Percentiles rank a stretch among this genome's conserved stretches.
These are phyloP conservation scores for Vireo griseus DNA, from an alignment of 2,797 vertebrate genomes.

Conservation along the genomic window DNA sequence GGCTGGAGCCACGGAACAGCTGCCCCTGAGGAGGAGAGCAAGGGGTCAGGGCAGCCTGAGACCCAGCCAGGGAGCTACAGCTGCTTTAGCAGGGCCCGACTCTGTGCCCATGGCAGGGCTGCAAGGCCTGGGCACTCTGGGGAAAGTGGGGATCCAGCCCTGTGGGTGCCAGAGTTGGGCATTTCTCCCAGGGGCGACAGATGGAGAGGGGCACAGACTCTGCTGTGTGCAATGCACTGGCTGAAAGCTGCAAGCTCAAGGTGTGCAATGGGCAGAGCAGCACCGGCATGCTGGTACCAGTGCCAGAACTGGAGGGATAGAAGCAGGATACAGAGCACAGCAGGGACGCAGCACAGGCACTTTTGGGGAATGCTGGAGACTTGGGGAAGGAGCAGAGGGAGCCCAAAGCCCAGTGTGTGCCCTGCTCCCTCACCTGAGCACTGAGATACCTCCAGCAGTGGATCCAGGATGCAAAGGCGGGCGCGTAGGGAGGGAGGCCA, in stretches of 20 bases:
- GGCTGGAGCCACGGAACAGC: conserved; percentile 87
- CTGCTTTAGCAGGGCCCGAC: not conserved
- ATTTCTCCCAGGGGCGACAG: not conserved
- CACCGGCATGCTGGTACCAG: not conserved
- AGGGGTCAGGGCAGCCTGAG: not conserved
- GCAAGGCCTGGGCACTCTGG: not conserved
- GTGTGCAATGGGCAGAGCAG: not conserved
- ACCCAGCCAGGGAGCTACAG: accelerated
- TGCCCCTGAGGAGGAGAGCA: conserved; percentile 74
- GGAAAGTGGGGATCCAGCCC: not conserved
- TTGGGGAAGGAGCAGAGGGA: not conserved
- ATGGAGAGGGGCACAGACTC: not conserved
- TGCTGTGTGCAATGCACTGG: accelerated
- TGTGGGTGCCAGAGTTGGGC: not conserved
- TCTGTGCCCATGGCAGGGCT: accelerated
- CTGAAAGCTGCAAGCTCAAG: not conserved
- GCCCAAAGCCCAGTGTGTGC: not conserved
- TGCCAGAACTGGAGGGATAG: not conserved
- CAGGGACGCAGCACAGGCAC: not conserved
- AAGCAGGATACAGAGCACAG: accelerated
- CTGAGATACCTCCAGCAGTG: conserved; percentile 86
- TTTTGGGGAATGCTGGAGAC: not conserved
- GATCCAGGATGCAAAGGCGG: conserved; percentile 82
- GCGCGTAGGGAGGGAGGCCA: conserved; percentile 82
- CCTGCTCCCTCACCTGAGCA: conserved; percentile 71